Evolutionary conservation across 2,888 invertebrate genomes (phyloP).

Genomic region (Agrochola macilenta): DNA sequence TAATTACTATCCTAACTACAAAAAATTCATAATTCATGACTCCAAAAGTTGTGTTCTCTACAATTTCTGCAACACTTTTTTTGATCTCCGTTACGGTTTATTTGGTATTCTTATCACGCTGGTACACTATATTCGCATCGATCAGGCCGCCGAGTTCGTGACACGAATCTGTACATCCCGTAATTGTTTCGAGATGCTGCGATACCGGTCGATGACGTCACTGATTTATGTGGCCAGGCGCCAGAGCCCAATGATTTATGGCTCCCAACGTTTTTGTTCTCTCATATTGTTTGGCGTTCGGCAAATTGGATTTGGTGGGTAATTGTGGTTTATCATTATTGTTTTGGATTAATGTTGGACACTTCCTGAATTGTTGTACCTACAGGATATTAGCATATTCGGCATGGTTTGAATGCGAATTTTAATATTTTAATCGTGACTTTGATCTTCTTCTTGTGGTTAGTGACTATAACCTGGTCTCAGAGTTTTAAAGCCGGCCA

Average conservation of each 20-base stretch:
- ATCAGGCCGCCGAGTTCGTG: slow-evolving; percentile 57
- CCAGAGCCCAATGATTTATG: slow-evolving; percentile 60
- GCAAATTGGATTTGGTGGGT: slow-evolving; percentile 56
- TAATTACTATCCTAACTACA: fast-evolving
- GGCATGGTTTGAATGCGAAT: neutral
- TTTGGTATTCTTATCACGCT: slow-evolving; percentile 48
- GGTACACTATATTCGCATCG: slow-evolving; percentile 63
- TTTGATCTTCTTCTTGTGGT: no score
- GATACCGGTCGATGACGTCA: slow-evolving; percentile 63
- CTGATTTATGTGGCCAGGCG: slow-evolving; percentile 62
- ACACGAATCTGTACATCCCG: slow-evolving; percentile 58
- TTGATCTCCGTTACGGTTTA: neutral
- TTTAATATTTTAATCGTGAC: neutral
- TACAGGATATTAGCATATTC: neutral
- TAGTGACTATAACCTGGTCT: no score
- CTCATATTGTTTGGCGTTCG: slow-evolving; percentile 58
- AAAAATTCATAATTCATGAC: neutral
- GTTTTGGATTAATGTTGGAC: slow-evolving; percentile 22
- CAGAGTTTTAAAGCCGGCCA: no score
- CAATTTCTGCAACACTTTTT: neutral
- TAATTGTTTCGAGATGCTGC: slow-evolving; percentile 66
- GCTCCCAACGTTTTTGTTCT: slow-evolving; percentile 51
- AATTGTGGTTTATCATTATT: slow-evolving; percentile 32
- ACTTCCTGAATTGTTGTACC: neutral
- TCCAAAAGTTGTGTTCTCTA: neutral